Base-by-base conservation (phyloP, 2,888 invertebrate species). In the Brassicogethes aeneus region DNA sequence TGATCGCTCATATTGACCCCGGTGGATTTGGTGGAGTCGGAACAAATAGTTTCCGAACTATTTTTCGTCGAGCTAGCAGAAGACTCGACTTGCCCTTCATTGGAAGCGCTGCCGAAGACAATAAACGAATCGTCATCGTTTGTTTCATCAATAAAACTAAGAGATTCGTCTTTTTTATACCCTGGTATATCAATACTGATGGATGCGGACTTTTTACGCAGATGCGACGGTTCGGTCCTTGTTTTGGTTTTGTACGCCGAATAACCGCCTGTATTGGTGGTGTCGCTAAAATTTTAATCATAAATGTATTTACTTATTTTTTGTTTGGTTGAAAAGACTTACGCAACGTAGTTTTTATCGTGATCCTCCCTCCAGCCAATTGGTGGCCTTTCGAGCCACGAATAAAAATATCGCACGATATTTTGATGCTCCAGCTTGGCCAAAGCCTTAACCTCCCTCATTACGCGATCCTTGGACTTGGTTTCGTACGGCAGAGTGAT, bases 351-450 rank as follows among this genome's bases (percentile, higher is more conserved):
- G 3, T 74, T 64, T 15, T 74, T 73, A 67, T 94, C 94, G 34
- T 82, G 77, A 16, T 77, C 73, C 56, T 88, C 83, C 65, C 91
- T 85, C 92, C 94, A 95, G 3, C 80, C 83, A 5, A 76, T 71
- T 2, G 96, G 95, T 5, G 96, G 95, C 43, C 80, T 79, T 68
- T 97, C 96, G 1, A 92, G 74, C 97, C 97, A 99, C 0, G 95
- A 86, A 72, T 93, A 86, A 68, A 86, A 91, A 69, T 95, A 99
- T 1, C 97, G 76, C 38, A 97, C 96, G 53, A 99, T 97, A 64
- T 95, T 86, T 34, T 82, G 81, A 70, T 99, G 96, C 48, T 97
- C 95, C 41, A 97, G 71, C 66, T 89, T 90, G 1, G 97, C 97
- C 31, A 97, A 70, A 0, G 94, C 94, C 48, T 89, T 85, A 1